phyloP scores from a whole-genome alignment of 2,113 vertebrate species.

The Emydura subglobosa region DNA sequence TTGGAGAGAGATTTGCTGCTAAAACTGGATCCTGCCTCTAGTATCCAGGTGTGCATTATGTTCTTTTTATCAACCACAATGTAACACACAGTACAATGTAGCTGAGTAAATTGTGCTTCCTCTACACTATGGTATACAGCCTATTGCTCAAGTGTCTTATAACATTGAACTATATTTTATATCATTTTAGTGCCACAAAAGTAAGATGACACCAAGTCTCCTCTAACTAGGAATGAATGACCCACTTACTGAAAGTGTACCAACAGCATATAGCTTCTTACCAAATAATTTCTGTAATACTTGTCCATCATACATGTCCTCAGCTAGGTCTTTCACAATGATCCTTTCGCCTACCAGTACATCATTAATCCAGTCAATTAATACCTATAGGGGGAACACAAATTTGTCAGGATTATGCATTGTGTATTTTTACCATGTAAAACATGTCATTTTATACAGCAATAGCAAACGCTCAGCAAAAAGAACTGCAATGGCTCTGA shows the following conservation, averaged over 20 bases:
- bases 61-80: constrained; percentile 40
- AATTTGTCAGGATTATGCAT: constrained; percentile 57
- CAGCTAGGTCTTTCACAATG: constrained; percentile 91
- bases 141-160: constrained; percentile 23
- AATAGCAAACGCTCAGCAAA: constrained; percentile 8
- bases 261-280: constrained; percentile 67
- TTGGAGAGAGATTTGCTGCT: background rate
- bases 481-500: constrained; percentile 24
- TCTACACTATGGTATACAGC: background rate
- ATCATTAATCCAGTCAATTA: constrained; percentile 95
- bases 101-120: background rate
- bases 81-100: constrained; percentile 15
- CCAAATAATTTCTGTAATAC: constrained; percentile 93
- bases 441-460: constrained; percentile 36
- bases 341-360: constrained; percentile 91
- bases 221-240: constrained; percentile 2
- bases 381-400: constrained; percentile 80
- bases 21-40: constrained; percentile 10
- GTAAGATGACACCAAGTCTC: constrained; percentile 21
- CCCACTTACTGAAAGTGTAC: constrained; percentile 8
- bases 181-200: constrained; percentile 46
- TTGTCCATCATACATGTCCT: constrained; percentile 92
- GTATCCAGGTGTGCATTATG: constrained; percentile 48
- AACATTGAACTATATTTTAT: constrained; percentile 55
- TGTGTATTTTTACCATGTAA: constrained; percentile 64